These are phyloP conservation scores for Melitaea cinxia DNA, from an alignment of 1,140 invertebrate genomes.

Conservation along the genomic window DNA sequence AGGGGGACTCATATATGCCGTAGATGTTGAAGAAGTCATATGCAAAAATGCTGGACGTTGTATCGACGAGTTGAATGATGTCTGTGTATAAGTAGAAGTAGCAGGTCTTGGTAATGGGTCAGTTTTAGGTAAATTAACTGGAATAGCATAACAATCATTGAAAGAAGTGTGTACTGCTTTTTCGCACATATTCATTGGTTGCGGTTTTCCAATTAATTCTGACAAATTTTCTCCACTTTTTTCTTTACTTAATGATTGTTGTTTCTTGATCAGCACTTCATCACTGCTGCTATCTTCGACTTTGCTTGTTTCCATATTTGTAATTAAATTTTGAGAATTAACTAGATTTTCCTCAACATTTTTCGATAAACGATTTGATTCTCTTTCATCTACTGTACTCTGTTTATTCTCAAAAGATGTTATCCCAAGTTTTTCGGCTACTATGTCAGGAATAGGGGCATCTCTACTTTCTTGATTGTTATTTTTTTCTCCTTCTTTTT, in stretches of 20 bases:
- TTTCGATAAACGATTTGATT: background rate
- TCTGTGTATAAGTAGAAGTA: constrained; percentile 68
- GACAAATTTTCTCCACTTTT: constrained; percentile 7
- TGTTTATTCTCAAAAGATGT: background rate
- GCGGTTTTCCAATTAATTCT: constrained; percentile 2
- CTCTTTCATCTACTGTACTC: background rate
- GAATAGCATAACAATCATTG: constrained; percentile 42
- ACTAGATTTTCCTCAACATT: constrained; percentile 1
- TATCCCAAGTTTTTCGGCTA: background rate
- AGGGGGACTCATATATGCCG: constrained; percentile 78
- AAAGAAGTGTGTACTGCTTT: constrained; percentile 53
- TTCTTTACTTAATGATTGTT: constrained; percentile 6
- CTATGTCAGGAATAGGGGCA: background rate
- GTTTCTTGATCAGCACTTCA: background rate
- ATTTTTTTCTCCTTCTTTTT: constrained; percentile 55
- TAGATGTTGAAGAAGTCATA: constrained; percentile 78
- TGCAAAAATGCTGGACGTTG: constrained; percentile 61
- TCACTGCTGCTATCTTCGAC: background rate
- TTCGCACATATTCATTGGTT: constrained; percentile 37
- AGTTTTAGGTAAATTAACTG: constrained; percentile 38
- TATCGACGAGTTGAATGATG: constrained; percentile 55
- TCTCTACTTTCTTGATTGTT: background rate
- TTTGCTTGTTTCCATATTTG: background rate
- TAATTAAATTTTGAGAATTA: background rate
- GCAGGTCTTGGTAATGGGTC: constrained; percentile 45